These are phyloP conservation scores for Periphyllus acericola DNA, from an alignment of 2,888 invertebrate species.

Conservation along the genomic window DNA sequence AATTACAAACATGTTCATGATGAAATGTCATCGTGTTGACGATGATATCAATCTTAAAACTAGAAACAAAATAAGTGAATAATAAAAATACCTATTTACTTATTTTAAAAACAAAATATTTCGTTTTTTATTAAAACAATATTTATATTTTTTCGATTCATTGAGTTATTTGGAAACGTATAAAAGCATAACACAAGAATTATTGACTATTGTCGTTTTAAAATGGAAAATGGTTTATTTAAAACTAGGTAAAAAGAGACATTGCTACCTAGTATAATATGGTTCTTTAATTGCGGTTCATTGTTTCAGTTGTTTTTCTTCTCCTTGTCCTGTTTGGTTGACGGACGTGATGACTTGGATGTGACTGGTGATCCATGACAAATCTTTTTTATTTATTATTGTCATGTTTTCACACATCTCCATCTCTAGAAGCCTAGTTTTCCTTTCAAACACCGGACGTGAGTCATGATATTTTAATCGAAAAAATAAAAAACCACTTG, in stretches of 20 bases:
- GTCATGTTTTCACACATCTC: slow-evolving; percentile 50
- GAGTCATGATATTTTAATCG: slow-evolving; percentile 31
- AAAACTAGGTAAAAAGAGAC: not conserved
- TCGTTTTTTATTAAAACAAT: not conserved
- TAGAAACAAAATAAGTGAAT: not conserved
- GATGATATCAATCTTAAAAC: too few relatives aligned
- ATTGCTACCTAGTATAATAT: not conserved
- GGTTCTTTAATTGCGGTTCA: slow-evolving; percentile 22
- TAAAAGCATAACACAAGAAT: not conserved
- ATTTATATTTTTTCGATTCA: not conserved
- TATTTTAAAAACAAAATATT: not conserved
- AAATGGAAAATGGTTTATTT: not conserved
- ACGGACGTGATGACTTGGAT: slow-evolving; percentile 50
- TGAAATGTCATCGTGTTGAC: too few relatives aligned
- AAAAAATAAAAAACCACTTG: slow-evolving; percentile 26
- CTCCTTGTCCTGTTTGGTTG: slow-evolving; percentile 47
- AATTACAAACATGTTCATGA: too few relatives aligned
- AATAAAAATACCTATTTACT: not conserved
- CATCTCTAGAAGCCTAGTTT: slow-evolving; percentile 37
- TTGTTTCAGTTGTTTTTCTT: slow-evolving; percentile 44
- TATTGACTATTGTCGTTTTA: slow-evolving; percentile 27
- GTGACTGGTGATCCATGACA: slow-evolving; percentile 49
- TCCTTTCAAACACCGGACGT: slow-evolving; percentile 51
- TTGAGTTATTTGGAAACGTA: not conserved
- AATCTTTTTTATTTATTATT: slow-evolving; percentile 49